Evolutionary conservation across 92 coral and sea anemone genomes (phyloP), one percentile per base, ranked within the genome.

Genomic region (Siderastrea radians): DNA sequence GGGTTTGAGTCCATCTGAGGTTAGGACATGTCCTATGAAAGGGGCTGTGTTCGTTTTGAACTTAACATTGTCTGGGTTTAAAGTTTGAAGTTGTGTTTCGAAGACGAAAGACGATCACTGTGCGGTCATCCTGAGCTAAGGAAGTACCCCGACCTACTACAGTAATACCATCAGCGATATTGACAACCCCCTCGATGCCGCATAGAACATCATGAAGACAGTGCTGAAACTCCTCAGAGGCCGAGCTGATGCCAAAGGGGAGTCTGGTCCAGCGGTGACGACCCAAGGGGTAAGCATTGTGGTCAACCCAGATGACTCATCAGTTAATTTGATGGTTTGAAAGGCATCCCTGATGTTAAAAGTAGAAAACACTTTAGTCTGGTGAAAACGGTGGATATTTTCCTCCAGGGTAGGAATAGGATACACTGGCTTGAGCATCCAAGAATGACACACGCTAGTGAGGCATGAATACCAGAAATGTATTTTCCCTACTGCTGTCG

Each of bases 261-360:
- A 91, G 78, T 10, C 89, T 49, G 38, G 85, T 68, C 94, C 91
- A 91, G 45, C 93, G 77, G 86, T 70, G 72, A 26, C 90, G 90
- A 26, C 65, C 93, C 38, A 26, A 26, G 38, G 38, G 38, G 38
- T 26, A 26, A 26, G 81, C 84, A 92, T 87, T 62, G 94, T 91
- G 38, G 95, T 83, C 66, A 88, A 74, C 90, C 49, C 74, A 17
- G 84, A 83, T 73, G 89, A 91, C 43, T 88, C 94, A 7, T 78
- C 82, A 1, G 86, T 74, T 74, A 84, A 61, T 26, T 79, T 79
- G 62, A 80, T 81, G 2, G 88, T 60, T 82, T 82, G 89, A 54
- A 91, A 91, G 10, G 91, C 89, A 68, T 91, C 94, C 77, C 63
- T 88, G 82, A 92, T 89, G 83, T 89, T 90, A 75, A 89, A 89